Evolutionary conservation across 2,888 invertebrate genomes (phyloP), one percentile per base, ranked within the genome.

Genomic region (Nemurella pictetii): DNA sequence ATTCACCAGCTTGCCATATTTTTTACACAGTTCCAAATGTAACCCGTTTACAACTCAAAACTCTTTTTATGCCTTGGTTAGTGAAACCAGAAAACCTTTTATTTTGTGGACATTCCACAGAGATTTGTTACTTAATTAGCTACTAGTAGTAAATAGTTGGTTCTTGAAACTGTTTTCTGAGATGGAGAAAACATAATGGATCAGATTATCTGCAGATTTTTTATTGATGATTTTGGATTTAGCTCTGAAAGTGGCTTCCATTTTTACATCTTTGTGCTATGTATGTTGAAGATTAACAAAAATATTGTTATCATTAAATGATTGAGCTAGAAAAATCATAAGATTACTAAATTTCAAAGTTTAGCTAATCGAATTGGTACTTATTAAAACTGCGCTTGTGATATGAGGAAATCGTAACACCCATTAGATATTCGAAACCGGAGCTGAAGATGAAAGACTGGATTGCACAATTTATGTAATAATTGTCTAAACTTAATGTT

Each of bases 391-490:
- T 55, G 55, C 55, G 55, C 55, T 78, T 35, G 72, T 84, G 32
- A 74, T 84, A 78, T 20, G 55, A 15, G 55, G 55, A 55, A 78
- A 78, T 28, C 7, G 30, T 78, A 78, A 78, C 78, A 78, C 78
- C 78, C 78, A 78, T 78, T 78, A 78, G 28, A 29, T 78, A 30
- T 25, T 55, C 55, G 55, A 55, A 15, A 55, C 55, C 20, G 55
- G 20, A 55, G 55, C 20, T 55, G 55, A 55, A 7, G 55, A 55
- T 15, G 55, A 55, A 55, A 55, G 55, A 55, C 55, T 55, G 55
- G 55, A 55, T 55, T 20, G 55, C 55, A 55, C 55, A 20, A 55
- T 55, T 55, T 55, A 55, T 15, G n/a, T n/a, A n/a, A 20, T 55
- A 20, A 55, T 55, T 55, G 55, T 55, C 20, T 55, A 55, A 55